These are phyloP conservation scores for Bungarus multicinctus DNA, from an alignment of 2,113 vertebrate genomes.

Conservation along the genomic window DNA sequence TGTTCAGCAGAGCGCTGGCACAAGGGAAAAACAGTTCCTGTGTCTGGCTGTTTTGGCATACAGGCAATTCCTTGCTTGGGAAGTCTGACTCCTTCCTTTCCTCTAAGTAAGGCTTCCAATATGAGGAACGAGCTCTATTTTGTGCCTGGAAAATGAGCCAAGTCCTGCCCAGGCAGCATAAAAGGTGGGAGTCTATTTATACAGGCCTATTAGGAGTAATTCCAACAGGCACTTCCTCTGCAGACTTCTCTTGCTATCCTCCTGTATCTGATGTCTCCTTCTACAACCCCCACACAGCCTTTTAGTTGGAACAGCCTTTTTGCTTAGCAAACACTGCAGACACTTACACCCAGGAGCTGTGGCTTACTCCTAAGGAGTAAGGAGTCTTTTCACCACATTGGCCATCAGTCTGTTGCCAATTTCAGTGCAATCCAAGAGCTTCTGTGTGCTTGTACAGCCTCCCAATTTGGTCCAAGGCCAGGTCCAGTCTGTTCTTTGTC, in stretches of 20 bases:
- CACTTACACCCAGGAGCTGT: neutral
- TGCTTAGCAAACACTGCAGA: neutral
- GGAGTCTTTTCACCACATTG: neutral
- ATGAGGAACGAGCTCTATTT: neutral
- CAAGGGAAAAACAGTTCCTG: neutral
- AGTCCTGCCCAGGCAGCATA: neutral
- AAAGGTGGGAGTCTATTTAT: neutral
- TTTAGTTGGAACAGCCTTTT: neutral
- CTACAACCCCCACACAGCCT: neutral
- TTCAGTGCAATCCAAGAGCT: neutral
- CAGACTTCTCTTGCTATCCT: neutral
- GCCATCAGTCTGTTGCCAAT: neutral
- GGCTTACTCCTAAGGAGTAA: neutral
- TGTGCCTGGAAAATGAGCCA: neutral
- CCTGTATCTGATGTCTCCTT: neutral
- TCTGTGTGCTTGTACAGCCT: neutral
- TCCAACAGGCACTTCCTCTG: neutral
- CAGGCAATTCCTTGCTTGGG: neutral
- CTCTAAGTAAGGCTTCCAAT: neutral
- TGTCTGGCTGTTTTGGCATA: neutral
- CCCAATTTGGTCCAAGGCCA: neutral
- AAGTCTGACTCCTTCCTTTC: neutral
- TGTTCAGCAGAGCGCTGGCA: neutral
- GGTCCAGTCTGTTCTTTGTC: neutral
- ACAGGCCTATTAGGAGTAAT: neutral